phyloP scores from a whole-genome alignment of 2,113 vertebrate species.

The Xiphophorus maculatus region DNA sequence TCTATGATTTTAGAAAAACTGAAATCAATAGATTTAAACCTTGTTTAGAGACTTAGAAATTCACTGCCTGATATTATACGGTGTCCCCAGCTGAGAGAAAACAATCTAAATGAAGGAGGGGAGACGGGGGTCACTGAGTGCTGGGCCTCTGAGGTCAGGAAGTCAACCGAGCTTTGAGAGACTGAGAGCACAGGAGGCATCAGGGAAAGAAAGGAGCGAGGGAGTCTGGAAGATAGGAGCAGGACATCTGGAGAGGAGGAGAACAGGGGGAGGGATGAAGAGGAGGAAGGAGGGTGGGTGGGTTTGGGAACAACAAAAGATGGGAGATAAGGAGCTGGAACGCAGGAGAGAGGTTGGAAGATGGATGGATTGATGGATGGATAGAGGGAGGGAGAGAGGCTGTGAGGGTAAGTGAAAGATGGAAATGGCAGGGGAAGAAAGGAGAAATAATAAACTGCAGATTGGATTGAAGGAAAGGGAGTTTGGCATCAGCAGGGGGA shows the following conservation, averaged over 20 bases:
- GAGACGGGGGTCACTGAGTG: constrained; percentile 45
- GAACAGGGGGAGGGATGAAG: constrained; percentile 61
- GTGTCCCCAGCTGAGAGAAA: constrained; percentile 44
- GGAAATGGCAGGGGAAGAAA: constrained; percentile 56
- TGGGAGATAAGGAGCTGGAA: constrained; percentile 53
- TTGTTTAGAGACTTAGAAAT: constrained; percentile 44
- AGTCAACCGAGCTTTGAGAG: constrained; percentile 65
- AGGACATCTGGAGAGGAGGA: constrained; percentile 80
- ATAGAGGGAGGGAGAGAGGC: constrained; percentile 41
- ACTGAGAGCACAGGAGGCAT: constrained; percentile 61
- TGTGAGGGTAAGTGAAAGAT: constrained; percentile 44
- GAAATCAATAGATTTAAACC: constrained; percentile 32
- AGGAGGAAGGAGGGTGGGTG: constrained; percentile 60
- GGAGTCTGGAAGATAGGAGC: constrained; percentile 79
- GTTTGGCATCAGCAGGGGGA: constrained; percentile 45
- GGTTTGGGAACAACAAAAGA: constrained; percentile 64
- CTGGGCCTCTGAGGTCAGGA: constrained; percentile 72
- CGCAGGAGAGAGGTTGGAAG: constrained; percentile 52
- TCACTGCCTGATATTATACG: constrained; percentile 39
- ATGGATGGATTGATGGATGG: constrained; percentile 44
- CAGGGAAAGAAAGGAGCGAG: constrained; percentile 69
- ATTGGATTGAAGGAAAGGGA: constrained; percentile 54
- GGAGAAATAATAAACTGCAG: constrained; percentile 63
- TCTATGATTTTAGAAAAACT: background rate
- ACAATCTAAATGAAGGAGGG: constrained; percentile 3